phyloP scores from a whole-genome alignment of 2,888 invertebrate genomes.

The Salpingus planirostris region DNA sequence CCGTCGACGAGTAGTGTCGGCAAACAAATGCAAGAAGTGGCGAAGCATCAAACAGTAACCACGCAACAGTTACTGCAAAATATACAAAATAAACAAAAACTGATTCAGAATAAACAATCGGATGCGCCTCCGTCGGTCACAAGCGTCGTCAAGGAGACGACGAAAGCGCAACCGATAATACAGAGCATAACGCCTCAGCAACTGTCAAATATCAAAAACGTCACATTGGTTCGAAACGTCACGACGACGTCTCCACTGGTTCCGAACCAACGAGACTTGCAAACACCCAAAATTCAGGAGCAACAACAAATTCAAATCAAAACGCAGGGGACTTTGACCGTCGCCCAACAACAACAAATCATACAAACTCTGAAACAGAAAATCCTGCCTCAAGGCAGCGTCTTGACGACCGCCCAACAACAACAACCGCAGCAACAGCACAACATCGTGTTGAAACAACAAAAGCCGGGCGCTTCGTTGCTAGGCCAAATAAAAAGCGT shows the following conservation, averaged over 20 bases:
- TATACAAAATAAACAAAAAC: conserved; percentile 28
- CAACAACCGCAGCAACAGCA: conserved; percentile 38
- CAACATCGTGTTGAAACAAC: conserved; percentile 45
- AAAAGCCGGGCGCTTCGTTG: conserved; percentile 15
- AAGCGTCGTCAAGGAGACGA: too few species aligned
- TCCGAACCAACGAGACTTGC: too few species aligned
- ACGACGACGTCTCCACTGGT: conserved; percentile 7
- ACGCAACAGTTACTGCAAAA: not conserved
- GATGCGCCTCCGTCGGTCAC: too few species aligned
- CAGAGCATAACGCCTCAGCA: conserved; percentile 36
- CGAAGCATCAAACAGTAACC: too few species aligned
- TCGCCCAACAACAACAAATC: conserved; percentile 42
- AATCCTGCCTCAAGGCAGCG: conserved; percentile 36
- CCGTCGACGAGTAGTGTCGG: conserved; percentile 38
- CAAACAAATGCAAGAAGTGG: too few species aligned
- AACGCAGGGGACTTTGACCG: conserved; percentile 31
- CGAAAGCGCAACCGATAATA: conserved; percentile 32
- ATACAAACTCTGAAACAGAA: conserved; percentile 41
- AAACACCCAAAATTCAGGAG: too few species aligned
- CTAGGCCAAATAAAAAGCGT: conserved; percentile 21
- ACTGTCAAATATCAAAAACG: conserved; percentile 38
- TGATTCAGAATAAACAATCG: conserved; percentile 33
- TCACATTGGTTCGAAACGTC: conserved; percentile 32
- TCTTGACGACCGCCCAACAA: conserved; percentile 26
- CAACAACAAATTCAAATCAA: conserved; percentile 26